These are phyloP conservation scores for Synergus gifuensis DNA, from an alignment of 2,888 invertebrate species.

Conservation along the genomic window DNA sequence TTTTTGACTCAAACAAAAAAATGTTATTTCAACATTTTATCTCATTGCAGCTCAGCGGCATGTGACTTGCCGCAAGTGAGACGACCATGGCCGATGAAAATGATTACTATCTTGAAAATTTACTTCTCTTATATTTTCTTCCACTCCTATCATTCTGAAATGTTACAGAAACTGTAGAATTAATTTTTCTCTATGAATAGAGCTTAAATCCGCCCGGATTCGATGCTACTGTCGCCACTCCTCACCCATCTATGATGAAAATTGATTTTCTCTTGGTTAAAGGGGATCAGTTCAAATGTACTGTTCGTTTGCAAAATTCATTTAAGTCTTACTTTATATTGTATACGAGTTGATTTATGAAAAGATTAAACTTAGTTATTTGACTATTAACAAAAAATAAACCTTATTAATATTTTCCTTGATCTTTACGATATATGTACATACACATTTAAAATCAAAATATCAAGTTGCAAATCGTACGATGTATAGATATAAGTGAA, in stretches of 20 bases:
- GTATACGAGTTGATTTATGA: background rate
- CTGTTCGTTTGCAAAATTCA: background rate
- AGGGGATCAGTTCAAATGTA: constrained; percentile 57
- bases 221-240: constrained; percentile 33
- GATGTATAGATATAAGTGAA: no score
- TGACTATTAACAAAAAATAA: background rate
- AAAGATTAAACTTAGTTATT: background rate
- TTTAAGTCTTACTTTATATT: background rate
- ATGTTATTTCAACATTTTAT: no score
- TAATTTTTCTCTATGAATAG: background rate
- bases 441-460: no score
- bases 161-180: background rate
- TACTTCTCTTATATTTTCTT: background rate
- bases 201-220: background rate
- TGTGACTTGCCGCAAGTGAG: no score
- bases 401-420: no score
- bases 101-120: background rate
- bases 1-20: no score
- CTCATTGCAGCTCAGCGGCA: no score
- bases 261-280: constrained; percentile 70
- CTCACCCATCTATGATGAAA: constrained; percentile 62
- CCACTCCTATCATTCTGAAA: background rate
- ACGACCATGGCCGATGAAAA: no score
- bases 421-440: no score
- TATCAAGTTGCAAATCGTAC: no score